These are phyloP conservation scores for Philopotamus ludificatus DNA, from an alignment of 1,140 invertebrate species.

Conservation along the genomic window DNA sequence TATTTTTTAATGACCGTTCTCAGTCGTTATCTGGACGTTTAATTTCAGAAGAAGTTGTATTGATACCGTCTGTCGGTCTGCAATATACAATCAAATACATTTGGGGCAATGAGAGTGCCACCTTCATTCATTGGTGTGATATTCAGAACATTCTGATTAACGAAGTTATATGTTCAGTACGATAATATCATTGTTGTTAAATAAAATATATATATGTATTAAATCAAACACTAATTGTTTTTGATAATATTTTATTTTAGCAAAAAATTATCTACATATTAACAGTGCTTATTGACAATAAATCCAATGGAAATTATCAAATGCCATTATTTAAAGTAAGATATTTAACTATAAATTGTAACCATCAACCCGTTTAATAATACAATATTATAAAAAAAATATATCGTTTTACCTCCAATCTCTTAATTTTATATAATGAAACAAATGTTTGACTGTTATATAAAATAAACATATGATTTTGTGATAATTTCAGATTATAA, in stretches of 20 bases:
- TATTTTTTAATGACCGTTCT: neutral
- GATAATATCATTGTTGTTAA: conserved; percentile 11
- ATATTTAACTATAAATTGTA: neutral
- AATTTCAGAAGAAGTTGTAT: conserved; percentile 31
- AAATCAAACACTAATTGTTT: neutral
- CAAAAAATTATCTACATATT: conserved; percentile 34
- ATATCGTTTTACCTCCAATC: neutral
- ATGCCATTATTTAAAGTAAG: conserved; percentile 35
- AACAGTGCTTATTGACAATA: conserved; percentile 28
- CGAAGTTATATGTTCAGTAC: conserved; percentile 34
- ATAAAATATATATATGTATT: neutral
- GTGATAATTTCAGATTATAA: conserved; percentile 33
- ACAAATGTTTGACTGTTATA: conserved; percentile 5
- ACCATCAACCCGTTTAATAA: too few species aligned
- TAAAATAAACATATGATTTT: neutral
- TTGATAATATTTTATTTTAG: conserved; percentile 30
- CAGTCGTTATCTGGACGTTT: neutral
- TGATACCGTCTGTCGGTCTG: conserved; percentile 33
- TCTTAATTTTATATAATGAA: neutral
- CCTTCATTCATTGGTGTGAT: conserved; percentile 34
- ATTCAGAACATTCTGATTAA: conserved; percentile 33
- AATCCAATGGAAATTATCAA: conserved; percentile 8
- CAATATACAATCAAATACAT: conserved; percentile 33
- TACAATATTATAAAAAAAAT: neutral
- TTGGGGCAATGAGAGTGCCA: conserved; percentile 18